Evolutionary conservation across 2,888 invertebrate species (phyloP).

Genomic region (Tetheella fluctuosa): DNA sequence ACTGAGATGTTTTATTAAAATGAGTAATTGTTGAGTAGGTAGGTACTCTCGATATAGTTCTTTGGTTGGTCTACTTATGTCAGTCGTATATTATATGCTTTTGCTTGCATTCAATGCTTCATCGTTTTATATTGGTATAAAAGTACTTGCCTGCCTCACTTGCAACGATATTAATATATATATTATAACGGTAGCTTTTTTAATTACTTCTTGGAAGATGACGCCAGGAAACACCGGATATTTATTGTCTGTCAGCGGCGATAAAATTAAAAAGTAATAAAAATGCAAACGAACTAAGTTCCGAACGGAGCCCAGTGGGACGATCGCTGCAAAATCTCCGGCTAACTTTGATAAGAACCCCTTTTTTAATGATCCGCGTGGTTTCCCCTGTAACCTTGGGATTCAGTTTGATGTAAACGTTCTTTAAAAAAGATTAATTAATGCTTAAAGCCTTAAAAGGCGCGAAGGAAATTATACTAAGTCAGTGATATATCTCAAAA

Average conservation of each 20-base stretch:
- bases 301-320: constrained; percentile 30
- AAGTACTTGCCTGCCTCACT: neutral
- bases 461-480: no score
- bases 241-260: constrained; percentile 23
- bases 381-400: constrained; percentile 10
- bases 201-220: constrained; percentile 11
- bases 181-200: constrained; percentile 11
- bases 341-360: constrained; percentile 44
- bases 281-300: constrained; percentile 64
- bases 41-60: no score
- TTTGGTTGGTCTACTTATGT: no score
- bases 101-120: no score
- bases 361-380: constrained; percentile 27
- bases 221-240: constrained; percentile 11
- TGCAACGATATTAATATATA: constrained; percentile 11
- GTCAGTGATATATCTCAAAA: no score
- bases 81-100: no score
- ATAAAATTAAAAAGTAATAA: constrained; percentile 65
- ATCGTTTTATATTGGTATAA: neutral
- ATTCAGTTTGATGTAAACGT: constrained; percentile 18
- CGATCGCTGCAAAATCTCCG: constrained; percentile 44
- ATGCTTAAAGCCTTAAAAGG: no score
- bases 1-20: no score
- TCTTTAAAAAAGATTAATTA: neutral
- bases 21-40: no score